phyloP scores from a whole-genome alignment of 2,888 invertebrate species.

The Keiferia lycopersicella region DNA sequence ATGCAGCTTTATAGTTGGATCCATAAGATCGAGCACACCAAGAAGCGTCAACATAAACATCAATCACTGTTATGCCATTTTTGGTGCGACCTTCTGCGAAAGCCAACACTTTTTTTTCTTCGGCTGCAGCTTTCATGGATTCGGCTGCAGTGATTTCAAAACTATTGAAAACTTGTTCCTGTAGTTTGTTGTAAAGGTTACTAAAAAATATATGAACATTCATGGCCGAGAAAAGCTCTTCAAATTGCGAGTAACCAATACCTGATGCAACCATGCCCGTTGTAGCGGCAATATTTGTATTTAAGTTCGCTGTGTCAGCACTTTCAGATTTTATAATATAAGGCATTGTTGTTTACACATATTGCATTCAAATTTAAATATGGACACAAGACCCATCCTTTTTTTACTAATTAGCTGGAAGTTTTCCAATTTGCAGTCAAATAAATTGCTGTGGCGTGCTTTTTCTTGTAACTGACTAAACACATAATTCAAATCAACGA shows the following conservation, averaged over 20 bases:
- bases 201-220: slow-evolving; percentile 23
- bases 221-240: slow-evolving; percentile 24
- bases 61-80: slow-evolving; percentile 31
- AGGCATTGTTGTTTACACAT: too few species aligned
- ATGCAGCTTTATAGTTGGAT: slow-evolving; percentile 31
- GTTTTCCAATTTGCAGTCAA: too few species aligned
- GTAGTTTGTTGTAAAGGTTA: slow-evolving; percentile 23
- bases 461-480: too few species aligned
- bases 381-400: too few species aligned
- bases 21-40: slow-evolving; percentile 33
- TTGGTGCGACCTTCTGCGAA: slow-evolving; percentile 31
- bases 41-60: too few species aligned
- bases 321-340: slow-evolving; percentile 25
- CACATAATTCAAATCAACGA: too few species aligned
- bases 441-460: too few species aligned
- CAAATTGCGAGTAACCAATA: slow-evolving; percentile 29
- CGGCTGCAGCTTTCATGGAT: slow-evolving; percentile 30
- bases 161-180: slow-evolving; percentile 27
- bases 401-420: too few species aligned
- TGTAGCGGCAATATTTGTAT: too few species aligned
- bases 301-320: slow-evolving; percentile 20
- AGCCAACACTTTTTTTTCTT: slow-evolving; percentile 31
- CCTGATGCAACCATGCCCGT: slow-evolving; percentile 31
- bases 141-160: slow-evolving; percentile 27
- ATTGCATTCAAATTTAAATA: too few species aligned